These are phyloP conservation scores for Lithophane semibrunnea DNA, from an alignment of 2,888 invertebrate species.

Conservation along the genomic window DNA sequence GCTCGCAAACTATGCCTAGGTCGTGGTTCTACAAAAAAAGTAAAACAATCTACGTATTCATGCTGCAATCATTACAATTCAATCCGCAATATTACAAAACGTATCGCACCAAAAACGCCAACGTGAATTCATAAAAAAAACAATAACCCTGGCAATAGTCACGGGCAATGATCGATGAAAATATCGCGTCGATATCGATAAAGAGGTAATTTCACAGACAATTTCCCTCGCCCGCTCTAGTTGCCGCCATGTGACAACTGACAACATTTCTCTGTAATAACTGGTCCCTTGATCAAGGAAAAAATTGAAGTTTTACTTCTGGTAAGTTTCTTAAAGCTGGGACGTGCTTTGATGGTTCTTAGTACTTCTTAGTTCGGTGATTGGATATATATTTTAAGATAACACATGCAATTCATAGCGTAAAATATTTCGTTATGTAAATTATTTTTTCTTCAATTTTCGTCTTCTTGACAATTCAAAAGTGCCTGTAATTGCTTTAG, in stretches of 20 bases:
- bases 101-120: conserved; percentile 18
- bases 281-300: conserved; percentile 45
- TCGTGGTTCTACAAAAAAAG: conserved; percentile 27
- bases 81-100: conserved; percentile 36
- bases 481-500: background rate
- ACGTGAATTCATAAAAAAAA: conserved; percentile 9
- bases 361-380: background rate
- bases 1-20: conserved; percentile 12
- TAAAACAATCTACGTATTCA: conserved; percentile 36
- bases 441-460: background rate
- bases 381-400: background rate
- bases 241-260: conserved; percentile 58
- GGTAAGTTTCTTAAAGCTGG: background rate
- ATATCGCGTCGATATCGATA: conserved; percentile 65
- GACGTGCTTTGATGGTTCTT: background rate
- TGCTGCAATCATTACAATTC: conserved; percentile 14
- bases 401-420: no score
- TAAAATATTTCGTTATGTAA: background rate
- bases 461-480: background rate
- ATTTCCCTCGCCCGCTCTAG: conserved; percentile 74
- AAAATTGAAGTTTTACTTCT: conserved; percentile 32
- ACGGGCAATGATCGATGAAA: conserved; percentile 65
- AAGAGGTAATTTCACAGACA: conserved; percentile 71
- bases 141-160: conserved; percentile 58
- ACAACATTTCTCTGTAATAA: conserved; percentile 73